These are phyloP conservation scores for Parazoanthus swiftii DNA, from an alignment of 92 coral and sea anemone species.

Conservation along the genomic window DNA sequence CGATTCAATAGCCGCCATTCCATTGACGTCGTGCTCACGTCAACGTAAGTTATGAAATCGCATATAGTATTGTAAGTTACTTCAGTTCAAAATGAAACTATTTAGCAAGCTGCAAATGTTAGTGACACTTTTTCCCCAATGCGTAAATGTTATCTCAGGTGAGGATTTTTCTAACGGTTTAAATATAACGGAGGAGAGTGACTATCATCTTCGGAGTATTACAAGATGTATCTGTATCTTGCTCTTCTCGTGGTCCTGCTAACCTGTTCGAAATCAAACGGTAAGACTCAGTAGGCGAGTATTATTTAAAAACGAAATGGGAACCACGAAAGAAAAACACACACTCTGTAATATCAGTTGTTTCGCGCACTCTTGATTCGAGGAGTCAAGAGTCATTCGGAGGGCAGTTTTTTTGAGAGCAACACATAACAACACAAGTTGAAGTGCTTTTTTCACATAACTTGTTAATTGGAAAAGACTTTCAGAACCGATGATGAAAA, in stretches of 20 bases:
- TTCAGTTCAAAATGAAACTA: neutral
- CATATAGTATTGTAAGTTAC: too few species aligned
- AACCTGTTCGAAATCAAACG: neutral
- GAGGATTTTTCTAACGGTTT: neutral
- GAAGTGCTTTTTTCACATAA: too few species aligned
- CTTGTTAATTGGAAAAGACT: too few species aligned
- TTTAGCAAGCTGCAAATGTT: neutral
- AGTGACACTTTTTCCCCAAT: neutral
- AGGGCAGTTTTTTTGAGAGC: too few species aligned
- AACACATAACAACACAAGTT: too few species aligned
- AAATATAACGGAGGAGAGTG: neutral
- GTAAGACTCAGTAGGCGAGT: neutral
- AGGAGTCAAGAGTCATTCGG: neutral
- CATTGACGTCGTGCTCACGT: neutral
- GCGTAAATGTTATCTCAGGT: neutral
- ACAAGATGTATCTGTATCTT: neutral
- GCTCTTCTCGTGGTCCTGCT: slow-evolving; percentile 4
- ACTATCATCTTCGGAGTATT: too few species aligned
- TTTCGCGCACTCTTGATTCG: neutral
- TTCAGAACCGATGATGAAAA: neutral
- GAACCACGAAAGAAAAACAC: neutral
- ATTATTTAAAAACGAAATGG: too few species aligned
- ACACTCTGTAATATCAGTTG: too few species aligned
- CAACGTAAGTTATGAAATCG: neutral
- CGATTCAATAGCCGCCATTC: neutral